A percentile compares a stretch with the other conserved stretches of the same genome.
phyloP scores from a whole-genome alignment of 2,113 vertebrate species.

The Carassius gibelio region DNA sequence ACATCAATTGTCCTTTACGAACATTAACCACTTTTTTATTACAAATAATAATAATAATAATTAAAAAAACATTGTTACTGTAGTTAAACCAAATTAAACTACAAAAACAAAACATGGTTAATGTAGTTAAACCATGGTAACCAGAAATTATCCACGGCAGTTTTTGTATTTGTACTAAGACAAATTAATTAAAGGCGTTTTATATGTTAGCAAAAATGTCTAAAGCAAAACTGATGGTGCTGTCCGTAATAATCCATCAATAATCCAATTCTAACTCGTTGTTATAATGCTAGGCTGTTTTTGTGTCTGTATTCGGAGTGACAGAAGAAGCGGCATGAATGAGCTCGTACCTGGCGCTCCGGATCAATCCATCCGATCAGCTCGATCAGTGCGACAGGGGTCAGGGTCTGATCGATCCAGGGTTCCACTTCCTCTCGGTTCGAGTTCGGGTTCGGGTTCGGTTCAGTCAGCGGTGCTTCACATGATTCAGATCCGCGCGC shows the following conservation, averaged over 20 bases:
- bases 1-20: too few species aligned
- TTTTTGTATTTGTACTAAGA: too few species aligned
- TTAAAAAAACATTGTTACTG: too few species aligned
- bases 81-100: too few species aligned
- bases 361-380: slow-evolving; percentile 5
- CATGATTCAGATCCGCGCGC: slow-evolving; percentile 3
- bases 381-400: neutral
- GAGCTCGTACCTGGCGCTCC: neutral
- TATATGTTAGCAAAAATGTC: too few species aligned
- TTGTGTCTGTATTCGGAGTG: neutral
- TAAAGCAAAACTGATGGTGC: too few species aligned
- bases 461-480: neutral
- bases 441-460: neutral
- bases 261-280: neutral
- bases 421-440: neutral
- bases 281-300: neutral
- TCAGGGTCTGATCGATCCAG: neutral
- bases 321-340: neutral
- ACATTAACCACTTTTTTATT: too few species aligned
- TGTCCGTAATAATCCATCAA: neutral
- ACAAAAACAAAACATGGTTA: too few species aligned
- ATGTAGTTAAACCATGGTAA: too few species aligned
- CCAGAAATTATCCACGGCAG: too few species aligned
- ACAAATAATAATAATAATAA: too few species aligned
- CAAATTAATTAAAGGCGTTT: too few species aligned